Conservation (phyloP, 1,140 invertebrate species). For the Calliphora vicina region DNA sequence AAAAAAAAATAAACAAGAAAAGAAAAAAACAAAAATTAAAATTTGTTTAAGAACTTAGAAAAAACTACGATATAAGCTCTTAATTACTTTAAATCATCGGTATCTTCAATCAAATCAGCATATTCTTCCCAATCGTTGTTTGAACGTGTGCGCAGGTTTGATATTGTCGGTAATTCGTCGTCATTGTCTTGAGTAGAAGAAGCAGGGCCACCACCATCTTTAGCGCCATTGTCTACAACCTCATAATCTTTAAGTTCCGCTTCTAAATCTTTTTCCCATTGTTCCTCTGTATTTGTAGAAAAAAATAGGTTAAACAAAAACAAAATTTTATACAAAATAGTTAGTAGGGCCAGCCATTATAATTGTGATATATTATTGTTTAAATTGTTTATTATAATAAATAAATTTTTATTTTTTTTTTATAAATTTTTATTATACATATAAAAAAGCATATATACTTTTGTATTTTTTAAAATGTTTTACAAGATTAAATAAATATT, state of each 20-base stretch:
- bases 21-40: constrained; percentile 31
- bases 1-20: constrained; percentile 15
- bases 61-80: constrained; percentile 64
- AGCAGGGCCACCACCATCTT: constrained; percentile 13
- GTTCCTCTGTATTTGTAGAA: constrained; percentile 73
- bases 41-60: constrained; percentile 55
- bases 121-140: constrained; percentile 63
- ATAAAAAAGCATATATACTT: neutral
- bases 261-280: constrained; percentile 93
- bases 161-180: constrained; percentile 61
- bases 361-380: neutral
- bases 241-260: constrained; percentile 93
- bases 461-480: neutral
- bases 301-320: neutral
- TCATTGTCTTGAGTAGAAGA: constrained; percentile 39
- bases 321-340: neutral
- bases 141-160: constrained; percentile 59
- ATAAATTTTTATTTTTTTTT: neutral
- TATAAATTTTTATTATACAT: neutral
- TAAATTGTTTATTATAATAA: neutral
- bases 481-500: too few relatives aligned
- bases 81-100: constrained; percentile 65
- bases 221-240: constrained; percentile 72
- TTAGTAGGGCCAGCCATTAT: neutral
- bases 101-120: constrained; percentile 63